Conservation (phyloP, 2,888 invertebrate genomes). For the Lochmaea capreae region DNA sequence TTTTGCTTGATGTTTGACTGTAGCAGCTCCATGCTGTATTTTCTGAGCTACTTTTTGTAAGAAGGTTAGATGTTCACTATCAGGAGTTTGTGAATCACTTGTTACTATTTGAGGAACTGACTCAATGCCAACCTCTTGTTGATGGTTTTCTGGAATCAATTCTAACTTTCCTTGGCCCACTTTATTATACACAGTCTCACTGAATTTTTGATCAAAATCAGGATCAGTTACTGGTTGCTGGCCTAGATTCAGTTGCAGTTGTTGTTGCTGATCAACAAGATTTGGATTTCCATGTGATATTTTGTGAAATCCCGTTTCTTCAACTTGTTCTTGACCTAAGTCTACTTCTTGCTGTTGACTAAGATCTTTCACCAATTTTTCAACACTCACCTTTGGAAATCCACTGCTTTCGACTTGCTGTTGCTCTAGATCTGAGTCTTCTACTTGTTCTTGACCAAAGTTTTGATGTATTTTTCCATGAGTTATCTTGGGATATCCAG, state of each 20-base stretch:
- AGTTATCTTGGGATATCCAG: not conserved
- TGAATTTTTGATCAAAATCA: not conserved
- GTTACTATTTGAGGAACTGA: constrained; percentile 18
- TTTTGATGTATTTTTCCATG: constrained; percentile 14
- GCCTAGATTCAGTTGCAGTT: not conserved
- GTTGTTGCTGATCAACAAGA: not conserved
- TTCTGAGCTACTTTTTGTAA: constrained; percentile 71
- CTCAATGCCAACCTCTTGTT: constrained; percentile 1
- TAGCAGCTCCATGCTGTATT: constrained; percentile 67
- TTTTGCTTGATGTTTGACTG: constrained; percentile 45
- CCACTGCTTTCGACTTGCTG: too few relatives aligned
- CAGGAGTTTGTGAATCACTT: constrained; percentile 46
- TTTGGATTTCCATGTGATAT: not conserved
- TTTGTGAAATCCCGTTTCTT: not conserved
- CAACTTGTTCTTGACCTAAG: not conserved
- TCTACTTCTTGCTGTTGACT: not conserved
- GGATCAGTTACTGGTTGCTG: not conserved
- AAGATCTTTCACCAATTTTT: not conserved
- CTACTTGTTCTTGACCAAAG: constrained; percentile 4
- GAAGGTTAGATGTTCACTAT: constrained; percentile 63
- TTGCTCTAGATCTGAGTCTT: not conserved
- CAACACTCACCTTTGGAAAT: too few relatives aligned
- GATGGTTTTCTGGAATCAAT: not conserved
- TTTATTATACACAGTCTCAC: not conserved
- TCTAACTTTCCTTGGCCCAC: not conserved